Percentiles rank a stretch among this genome's conserved stretches.
Evolutionary conservation across 2,888 invertebrate genomes (phyloP).

Genomic region (Drosophila phalerata): DNA sequence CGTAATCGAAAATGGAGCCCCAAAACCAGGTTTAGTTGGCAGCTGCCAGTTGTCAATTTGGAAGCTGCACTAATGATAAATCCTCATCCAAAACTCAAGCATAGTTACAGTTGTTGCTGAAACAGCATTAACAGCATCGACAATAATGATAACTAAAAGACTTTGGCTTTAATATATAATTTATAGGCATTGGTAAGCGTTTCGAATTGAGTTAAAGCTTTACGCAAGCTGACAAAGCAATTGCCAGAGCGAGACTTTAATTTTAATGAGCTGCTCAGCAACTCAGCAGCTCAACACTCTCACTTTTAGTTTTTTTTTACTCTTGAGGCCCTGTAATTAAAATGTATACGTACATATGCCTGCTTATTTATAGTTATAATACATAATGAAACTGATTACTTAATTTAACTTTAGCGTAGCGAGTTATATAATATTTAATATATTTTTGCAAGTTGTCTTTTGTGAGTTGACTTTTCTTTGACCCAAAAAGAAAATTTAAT

Average conservation of each 20-base stretch:
- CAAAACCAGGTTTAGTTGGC: conserved; percentile 8
- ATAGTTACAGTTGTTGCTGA: conserved; percentile 20
- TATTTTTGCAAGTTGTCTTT: conserved; percentile 13
- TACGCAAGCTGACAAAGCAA: conserved; percentile 37
- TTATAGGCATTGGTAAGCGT: conserved; percentile 62
- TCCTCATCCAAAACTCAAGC: background rate
- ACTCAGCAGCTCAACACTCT: conserved; percentile 49
- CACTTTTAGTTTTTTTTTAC: conserved; percentile 43
- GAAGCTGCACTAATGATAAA: conserved; percentile 55
- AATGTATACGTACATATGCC: conserved; percentile 20
- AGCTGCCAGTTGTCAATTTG: conserved; percentile 21
- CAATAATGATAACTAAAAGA: conserved; percentile 41
- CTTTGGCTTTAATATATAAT: conserved; percentile 46
- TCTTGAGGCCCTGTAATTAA: conserved; percentile 55
- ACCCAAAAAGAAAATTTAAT: conserved; percentile 78
- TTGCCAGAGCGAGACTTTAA: conserved; percentile 57
- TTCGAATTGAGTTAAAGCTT: conserved; percentile 62
- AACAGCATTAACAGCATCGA: conserved; percentile 16
- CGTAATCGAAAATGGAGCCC: conserved; percentile 63
- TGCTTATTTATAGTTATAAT: conserved; percentile 16
- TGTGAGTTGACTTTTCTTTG: conserved; percentile 51
- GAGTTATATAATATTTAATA: conserved; percentile 49
- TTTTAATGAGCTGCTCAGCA: conserved; percentile 43
- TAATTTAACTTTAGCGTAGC: conserved; percentile 61
- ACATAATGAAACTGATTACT: conserved; percentile 59